Evolutionary conservation across 2,797 vertebrate species (phyloP).

Genomic region (Galago senegalensis): DNA sequence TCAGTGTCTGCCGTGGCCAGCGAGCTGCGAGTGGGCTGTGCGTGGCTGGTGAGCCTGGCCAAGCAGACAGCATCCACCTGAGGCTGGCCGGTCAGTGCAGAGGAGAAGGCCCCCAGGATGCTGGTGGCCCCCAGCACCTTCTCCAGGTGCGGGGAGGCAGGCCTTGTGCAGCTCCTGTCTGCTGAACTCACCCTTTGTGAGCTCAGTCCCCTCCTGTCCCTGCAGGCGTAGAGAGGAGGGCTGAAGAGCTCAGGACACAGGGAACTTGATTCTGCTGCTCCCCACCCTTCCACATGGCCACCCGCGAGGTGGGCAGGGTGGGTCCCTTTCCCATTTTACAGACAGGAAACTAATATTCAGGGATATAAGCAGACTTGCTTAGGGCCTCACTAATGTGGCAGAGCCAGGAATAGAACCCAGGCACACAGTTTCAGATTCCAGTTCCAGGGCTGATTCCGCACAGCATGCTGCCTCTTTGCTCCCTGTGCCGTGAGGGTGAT

Average conservation of each 20-base stretch:
- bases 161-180: neutral
- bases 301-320: neutral
- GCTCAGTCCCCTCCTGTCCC: neutral
- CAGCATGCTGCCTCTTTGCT: accelerated
- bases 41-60: accelerated
- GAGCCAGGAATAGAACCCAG: neutral
- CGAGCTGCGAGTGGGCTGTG: neutral
- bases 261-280: neutral
- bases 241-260: neutral
- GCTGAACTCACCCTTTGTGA: neutral
- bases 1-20: neutral
- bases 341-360: neutral
- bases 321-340: neutral
- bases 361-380: neutral
- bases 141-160: neutral
- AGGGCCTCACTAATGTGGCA: neutral
- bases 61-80: neutral
- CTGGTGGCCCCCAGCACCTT: accelerated
- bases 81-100: no score
- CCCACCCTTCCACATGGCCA: neutral
- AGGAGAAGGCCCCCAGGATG: neutral
- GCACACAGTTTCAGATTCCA: neutral
- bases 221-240: neutral
- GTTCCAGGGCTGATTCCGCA: neutral
- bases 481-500: neutral